Conservation (phyloP, 1,140 invertebrate genomes). For the Asbolus verrucosus region DNA sequence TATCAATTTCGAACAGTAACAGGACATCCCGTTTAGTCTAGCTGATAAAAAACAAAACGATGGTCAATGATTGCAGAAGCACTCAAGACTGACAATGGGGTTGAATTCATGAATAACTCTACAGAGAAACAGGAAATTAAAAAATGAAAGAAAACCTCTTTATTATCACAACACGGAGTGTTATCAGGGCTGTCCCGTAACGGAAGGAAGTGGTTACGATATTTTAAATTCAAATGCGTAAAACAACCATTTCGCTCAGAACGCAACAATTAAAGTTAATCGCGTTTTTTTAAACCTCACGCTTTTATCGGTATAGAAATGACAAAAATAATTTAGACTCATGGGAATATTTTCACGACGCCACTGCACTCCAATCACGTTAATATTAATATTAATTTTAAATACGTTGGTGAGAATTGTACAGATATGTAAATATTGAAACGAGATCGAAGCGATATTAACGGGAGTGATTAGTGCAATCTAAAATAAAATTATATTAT, state of each 20-base stretch:
- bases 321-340: too few relatives aligned
- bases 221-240: conserved; percentile 4
- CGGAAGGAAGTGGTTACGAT: conserved; percentile 44
- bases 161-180: conserved; percentile 1
- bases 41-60: conserved; percentile 1
- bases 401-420: not conserved
- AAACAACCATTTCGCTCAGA: too few relatives aligned
- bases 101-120: conserved; percentile 13
- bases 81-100: conserved; percentile 5
- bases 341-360: too few relatives aligned
- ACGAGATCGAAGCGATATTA: conserved; percentile 13
- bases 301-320: too few relatives aligned
- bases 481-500: too few relatives aligned
- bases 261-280: too few relatives aligned
- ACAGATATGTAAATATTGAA: conserved; percentile 19
- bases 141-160: conserved; percentile 20
- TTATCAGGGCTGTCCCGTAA: conserved; percentile 28
- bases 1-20: conserved; percentile 47
- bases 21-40: conserved; percentile 50
- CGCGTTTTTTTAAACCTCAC: too few relatives aligned
- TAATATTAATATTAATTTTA: conserved; percentile 22
- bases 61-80: conserved; percentile 19
- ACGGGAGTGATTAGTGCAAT: conserved; percentile 36
- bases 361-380: conserved; percentile 8
- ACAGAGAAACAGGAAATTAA: conserved; percentile 39